Percentiles rank a stretch among this genome's conserved stretches.
These are phyloP conservation scores for Odontocerum albicorne DNA, from an alignment of 2,888 invertebrate species.

Conservation along the genomic window DNA sequence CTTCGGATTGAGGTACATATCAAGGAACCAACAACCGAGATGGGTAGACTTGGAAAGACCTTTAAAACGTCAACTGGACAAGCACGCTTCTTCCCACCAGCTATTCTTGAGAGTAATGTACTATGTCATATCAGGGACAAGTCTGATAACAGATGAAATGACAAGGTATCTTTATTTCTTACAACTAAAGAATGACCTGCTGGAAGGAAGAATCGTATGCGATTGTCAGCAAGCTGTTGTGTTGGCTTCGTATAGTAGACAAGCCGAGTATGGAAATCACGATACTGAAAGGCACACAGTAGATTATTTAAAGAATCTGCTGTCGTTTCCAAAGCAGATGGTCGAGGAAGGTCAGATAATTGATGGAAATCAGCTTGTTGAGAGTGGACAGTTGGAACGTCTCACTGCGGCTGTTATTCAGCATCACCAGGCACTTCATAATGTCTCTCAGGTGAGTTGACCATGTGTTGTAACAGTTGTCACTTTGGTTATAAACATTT, in stretches of 20 bases:
- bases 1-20: conserved; percentile 87
- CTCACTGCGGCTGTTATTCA: conserved; percentile 78
- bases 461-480: background rate
- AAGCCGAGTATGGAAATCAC: conserved; percentile 95
- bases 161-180: conserved; percentile 95
- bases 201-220: conserved; percentile 89
- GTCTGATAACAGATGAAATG: conserved; percentile 89
- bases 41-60: conserved; percentile 96
- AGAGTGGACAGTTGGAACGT: conserved; percentile 72
- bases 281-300: conserved; percentile 87
- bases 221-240: conserved; percentile 89
- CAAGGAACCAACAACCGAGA: conserved; percentile 60
- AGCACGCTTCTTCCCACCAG: conserved; percentile 82
- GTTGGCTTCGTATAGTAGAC: conserved; percentile 91
- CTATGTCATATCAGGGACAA: conserved; percentile 87
- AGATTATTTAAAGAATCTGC: conserved; percentile 88
- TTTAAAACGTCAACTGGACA: conserved; percentile 91
- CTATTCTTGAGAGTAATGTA: conserved; percentile 92
- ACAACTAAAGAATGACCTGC: conserved; percentile 91
- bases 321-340: conserved; percentile 88
- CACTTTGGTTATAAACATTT: no score
- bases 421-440: conserved; percentile 72
- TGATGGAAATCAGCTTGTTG: conserved; percentile 57
- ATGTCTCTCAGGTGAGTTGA: conserved; percentile 68
- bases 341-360: conserved; percentile 53